A percentile compares a stretch with the other conserved stretches of the same genome.
Evolutionary conservation across 1,140 invertebrate genomes (phyloP).

Genomic region (Phocides pigmalion): DNA sequence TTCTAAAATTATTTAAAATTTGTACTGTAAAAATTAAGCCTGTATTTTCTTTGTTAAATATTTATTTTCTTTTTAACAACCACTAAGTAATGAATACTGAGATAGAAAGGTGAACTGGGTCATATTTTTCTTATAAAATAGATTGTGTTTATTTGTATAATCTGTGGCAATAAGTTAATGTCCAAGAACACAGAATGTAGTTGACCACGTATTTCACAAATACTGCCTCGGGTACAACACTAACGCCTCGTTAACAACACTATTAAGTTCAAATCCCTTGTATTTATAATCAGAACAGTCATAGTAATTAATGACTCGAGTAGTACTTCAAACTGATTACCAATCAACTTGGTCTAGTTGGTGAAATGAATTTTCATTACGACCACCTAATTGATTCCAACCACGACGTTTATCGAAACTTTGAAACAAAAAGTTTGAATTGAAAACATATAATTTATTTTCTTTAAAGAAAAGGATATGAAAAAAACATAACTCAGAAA

Average conservation of each 20-base stretch:
- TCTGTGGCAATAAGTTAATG: constrained; percentile 13
- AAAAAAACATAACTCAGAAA: too few relatives aligned
- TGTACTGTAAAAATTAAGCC: too few relatives aligned
- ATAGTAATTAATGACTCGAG: constrained; percentile 30
- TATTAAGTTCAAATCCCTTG: constrained; percentile 35
- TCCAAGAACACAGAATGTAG: constrained; percentile 10
- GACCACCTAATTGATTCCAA: neutral
- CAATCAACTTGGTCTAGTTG: constrained; percentile 15
- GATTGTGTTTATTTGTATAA: neutral
- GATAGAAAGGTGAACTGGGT: too few relatives aligned
- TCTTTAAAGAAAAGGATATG: too few relatives aligned
- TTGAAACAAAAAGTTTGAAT: too few relatives aligned
- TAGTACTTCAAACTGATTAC: constrained; percentile 9
- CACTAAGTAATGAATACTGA: too few relatives aligned
- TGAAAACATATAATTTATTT: too few relatives aligned
- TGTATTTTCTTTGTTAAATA: too few relatives aligned
- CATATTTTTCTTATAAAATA: neutral
- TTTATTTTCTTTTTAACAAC: too few relatives aligned
- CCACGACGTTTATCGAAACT: too few relatives aligned
- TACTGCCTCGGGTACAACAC: constrained; percentile 27
- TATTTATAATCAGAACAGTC: constrained; percentile 34
- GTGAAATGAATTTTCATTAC: neutral
- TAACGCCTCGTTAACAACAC: constrained; percentile 34
- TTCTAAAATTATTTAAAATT: too few relatives aligned
- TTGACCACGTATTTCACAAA: constrained; percentile 31